phyloP scores from a whole-genome alignment of 2,888 invertebrate genomes.

The Nebria salina region DNA sequence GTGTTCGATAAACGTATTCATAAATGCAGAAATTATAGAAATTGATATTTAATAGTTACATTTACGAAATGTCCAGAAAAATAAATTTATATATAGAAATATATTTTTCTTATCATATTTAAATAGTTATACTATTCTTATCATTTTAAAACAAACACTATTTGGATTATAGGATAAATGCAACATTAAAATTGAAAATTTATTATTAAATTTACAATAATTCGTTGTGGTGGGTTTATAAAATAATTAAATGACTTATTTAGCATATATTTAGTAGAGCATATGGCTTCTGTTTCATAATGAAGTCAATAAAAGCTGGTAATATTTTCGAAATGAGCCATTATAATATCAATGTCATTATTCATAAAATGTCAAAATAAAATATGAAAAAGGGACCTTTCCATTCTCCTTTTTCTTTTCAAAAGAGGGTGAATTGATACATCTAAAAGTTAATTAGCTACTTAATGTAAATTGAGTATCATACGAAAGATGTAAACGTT shows the following conservation, averaged over 20 bases:
- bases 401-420: not conserved
- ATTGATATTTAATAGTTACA: too few species aligned
- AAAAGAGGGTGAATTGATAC: not conserved
- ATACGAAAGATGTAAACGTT: constrained; percentile 1
- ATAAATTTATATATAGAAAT: too few species aligned
- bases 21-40: too few species aligned
- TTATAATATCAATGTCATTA: constrained; percentile 1
- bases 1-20: too few species aligned
- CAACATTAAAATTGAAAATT: not conserved
- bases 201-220: not conserved
- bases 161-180: too few species aligned
- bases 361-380: not conserved
- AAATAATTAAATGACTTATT: not conserved
- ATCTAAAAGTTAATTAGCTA: not conserved
- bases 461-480: constrained; percentile 1
- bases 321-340: not conserved
- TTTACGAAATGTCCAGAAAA: too few species aligned
- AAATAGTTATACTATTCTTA: too few species aligned
- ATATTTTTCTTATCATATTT: too few species aligned
- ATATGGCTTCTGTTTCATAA: not conserved
- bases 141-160: too few species aligned
- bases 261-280: not conserved
- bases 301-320: not conserved
- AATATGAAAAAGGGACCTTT: constrained; percentile 1
- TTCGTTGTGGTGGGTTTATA: not conserved